Percentiles rank a stretch among this genome's conserved stretches.
These are phyloP conservation scores for Triops longicaudatus DNA, from an alignment of 1,140 invertebrate species.

Conservation along the genomic window DNA sequence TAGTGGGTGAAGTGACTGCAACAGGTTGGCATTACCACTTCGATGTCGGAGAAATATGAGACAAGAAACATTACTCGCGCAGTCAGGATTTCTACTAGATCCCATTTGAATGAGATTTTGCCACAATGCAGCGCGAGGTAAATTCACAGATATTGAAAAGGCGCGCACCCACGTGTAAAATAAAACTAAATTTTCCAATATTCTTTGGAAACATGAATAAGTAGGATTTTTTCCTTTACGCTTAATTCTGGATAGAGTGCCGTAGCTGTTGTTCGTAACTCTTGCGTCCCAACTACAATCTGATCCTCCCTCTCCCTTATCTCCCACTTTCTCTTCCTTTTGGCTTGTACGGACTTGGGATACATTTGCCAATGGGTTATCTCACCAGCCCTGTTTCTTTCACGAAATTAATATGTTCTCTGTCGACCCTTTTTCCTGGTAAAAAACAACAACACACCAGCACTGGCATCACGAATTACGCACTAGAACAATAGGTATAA, in stretches of 20 bases:
- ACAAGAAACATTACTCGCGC: too few relatives aligned
- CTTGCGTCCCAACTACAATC: not conserved
- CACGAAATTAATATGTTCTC: not conserved
- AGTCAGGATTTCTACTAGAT: too few relatives aligned
- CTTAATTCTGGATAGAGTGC: not conserved
- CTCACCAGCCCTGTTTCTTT: not conserved
- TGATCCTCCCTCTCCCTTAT: not conserved
- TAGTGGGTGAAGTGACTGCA: too few relatives aligned
- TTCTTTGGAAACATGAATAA: not conserved
- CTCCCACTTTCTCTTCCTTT: not conserved
- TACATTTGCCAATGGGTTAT: conserved; percentile 12
- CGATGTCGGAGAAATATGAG: too few relatives aligned
- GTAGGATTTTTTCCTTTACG: not conserved
- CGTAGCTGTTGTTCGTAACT: not conserved
- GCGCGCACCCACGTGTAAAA: not conserved
- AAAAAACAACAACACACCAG: not conserved
- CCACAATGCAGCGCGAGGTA: not conserved
- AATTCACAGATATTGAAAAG: not conserved
- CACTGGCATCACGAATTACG: too few relatives aligned
- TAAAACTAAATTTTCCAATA: not conserved
- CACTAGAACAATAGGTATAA: too few relatives aligned
- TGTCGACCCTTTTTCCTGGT: not conserved
- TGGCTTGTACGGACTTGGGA: not conserved
- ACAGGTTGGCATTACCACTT: too few relatives aligned
- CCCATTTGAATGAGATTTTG: not conserved